phyloP scores from a whole-genome alignment of 2,113 vertebrate genomes.

The Chionis minor region DNA sequence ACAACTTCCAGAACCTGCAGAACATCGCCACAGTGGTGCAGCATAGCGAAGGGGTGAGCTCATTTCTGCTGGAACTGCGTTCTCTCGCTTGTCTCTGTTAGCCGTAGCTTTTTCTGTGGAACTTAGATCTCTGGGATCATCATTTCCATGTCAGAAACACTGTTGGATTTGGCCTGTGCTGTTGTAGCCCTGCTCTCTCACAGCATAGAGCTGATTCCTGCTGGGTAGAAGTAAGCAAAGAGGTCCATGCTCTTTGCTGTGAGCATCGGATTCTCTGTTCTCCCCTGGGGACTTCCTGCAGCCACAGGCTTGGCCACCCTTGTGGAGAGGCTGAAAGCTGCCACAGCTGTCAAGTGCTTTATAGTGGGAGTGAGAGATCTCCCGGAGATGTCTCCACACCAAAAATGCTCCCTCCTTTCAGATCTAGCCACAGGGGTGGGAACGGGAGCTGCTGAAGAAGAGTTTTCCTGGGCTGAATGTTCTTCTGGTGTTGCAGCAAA shows the following conservation, averaged over 20 bases:
- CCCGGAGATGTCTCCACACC: neutral
- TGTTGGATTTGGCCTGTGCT: neutral
- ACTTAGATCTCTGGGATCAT: neutral
- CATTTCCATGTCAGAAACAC: neutral
- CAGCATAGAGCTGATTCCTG: neutral
- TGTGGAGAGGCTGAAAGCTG: neutral
- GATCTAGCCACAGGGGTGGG: neutral
- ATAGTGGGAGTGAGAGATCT: neutral
- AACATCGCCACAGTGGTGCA: slow-evolving; percentile 91
- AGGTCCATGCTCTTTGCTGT: neutral
- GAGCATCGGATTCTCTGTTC: neutral
- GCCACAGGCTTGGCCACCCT: neutral
- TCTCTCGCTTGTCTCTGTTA: neutral
- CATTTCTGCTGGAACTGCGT: neutral
- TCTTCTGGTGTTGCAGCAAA: neutral
- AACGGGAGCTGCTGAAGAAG: neutral
- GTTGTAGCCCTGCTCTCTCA: neutral
- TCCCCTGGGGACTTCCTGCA: neutral
- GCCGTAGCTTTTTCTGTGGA: neutral
- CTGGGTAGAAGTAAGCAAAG: neutral
- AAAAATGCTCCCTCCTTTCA: neutral
- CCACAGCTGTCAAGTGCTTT: neutral
- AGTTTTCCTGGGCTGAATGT: neutral
- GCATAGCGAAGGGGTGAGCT: slow-evolving; percentile 92
- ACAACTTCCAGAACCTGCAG: slow-evolving; percentile 91